Conservation (phyloP, 2,797 vertebrate genomes). For the Neosilurus mollespiculum region DNA sequence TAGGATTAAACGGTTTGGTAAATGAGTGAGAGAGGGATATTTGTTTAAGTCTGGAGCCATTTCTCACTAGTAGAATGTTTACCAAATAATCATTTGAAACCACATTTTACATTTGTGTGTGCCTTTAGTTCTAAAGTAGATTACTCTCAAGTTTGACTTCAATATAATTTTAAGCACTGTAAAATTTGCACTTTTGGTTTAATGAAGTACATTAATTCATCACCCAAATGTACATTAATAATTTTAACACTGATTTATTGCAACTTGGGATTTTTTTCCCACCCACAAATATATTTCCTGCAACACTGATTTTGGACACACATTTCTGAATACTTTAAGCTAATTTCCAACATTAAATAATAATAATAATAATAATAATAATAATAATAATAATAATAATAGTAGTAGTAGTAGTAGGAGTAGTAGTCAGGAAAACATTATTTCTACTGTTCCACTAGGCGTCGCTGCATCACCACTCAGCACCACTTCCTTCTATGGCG, state of each 20-base stretch:
- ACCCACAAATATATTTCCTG: not conserved
- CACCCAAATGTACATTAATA: not conserved
- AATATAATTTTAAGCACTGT: not conserved
- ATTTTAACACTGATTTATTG: not conserved
- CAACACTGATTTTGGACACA: not conserved
- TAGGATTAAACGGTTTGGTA: too few species aligned
- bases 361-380: not conserved
- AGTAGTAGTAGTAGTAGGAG: too few species aligned
- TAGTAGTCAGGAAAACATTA: too few species aligned
- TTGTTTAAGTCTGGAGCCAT: too few species aligned
- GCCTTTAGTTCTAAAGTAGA: not conserved
- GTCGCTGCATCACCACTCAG: not conserved
- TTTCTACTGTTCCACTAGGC: not conserved
- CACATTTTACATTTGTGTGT: too few species aligned
- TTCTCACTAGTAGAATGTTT: not conserved
- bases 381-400: not conserved
- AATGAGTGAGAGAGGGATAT: too few species aligned
- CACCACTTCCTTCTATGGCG: not conserved
- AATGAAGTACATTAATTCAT: not conserved
- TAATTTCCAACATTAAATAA: not conserved
- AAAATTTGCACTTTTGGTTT: not conserved
- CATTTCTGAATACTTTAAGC: not conserved
- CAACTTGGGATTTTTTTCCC: not conserved
- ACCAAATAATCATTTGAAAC: not conserved
- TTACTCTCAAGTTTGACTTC: not conserved